Conservation (phyloP, 1,140 invertebrate species). For the Papilio dardanus region DNA sequence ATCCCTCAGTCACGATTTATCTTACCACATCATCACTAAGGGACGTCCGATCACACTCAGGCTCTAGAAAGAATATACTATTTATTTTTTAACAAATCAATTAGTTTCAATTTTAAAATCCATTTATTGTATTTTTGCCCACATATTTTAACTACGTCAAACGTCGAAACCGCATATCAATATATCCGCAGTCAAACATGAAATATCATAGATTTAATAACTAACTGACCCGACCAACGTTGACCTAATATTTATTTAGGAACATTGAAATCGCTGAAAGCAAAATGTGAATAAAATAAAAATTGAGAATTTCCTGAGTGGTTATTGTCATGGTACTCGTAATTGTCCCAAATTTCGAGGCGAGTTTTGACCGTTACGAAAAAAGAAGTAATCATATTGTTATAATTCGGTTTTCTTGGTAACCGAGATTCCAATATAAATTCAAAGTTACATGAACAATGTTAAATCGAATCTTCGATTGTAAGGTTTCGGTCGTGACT, state of each 20-base stretch:
- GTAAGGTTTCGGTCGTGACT: constrained; percentile 40
- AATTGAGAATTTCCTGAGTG: background rate
- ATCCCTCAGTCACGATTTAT: background rate
- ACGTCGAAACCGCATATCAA: constrained; percentile 1
- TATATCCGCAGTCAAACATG: background rate
- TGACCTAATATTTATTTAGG: background rate
- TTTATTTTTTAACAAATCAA: background rate
- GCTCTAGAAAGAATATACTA: background rate
- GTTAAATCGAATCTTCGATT: background rate
- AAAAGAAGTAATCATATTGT: background rate
- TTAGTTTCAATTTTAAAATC: background rate
- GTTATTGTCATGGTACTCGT: background rate
- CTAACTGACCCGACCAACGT: constrained; percentile 1
- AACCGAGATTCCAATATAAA: background rate
- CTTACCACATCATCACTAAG: background rate
- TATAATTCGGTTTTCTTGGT: background rate
- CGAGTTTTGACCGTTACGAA: background rate
- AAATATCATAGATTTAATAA: background rate
- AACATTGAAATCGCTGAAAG: background rate
- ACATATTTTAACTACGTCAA: background rate
- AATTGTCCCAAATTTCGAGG: too few species aligned
- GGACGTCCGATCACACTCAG: background rate
- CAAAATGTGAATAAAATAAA: background rate
- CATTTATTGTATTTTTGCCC: background rate
- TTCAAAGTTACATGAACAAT: background rate